Base-by-base conservation (phyloP, 2,113 vertebrate genomes). In the Onychorhynchus coronatus region DNA sequence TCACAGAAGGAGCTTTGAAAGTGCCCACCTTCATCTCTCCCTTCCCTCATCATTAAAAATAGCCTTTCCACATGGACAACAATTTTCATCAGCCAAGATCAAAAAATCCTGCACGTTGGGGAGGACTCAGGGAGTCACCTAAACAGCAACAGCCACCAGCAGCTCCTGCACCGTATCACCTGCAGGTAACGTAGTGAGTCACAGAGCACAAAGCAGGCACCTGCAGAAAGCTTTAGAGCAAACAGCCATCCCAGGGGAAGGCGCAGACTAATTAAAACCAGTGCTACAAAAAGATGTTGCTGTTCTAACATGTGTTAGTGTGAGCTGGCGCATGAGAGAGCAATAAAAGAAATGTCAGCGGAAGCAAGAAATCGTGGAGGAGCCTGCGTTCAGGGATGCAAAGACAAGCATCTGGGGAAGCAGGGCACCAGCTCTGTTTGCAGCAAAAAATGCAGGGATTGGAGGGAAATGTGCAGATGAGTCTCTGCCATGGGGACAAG, bases 201-300 rank as follows among this genome's bases (percentile, higher is more conserved):
- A n/a, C 6, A 0, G 76, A 84, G 65, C 63, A 17, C 31, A 59
- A 49, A 71, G 71, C 11, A n/a, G 2, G 16, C 76, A 91, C 73
- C 91, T 91, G 93, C 92, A 94, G 82, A 6, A 80, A 71, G 93
- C 88, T 95, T 61, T 24, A 46, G 61, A 96, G 70, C 75, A 88
- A 85, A 21, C 72, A 87, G 44, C 23, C 39, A 9, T 47, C 88
- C 93, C 94, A 24, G 46, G 91, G 91, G 93, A 96, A 90, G 58
- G 41, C 8, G 66, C 42, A 75, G 56, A 82, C 88, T 94, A 92
- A 96, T 96, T 97, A 92, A 95, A 97, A 89, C 9, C n/a, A 46
- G 52, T 0, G 46, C 83, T 96, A 87, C 86, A 93, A 77, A 93
- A 78, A 92, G 92, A 96, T 89, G 73, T 35, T 89, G 80, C 83